A percentile compares a stretch with the other conserved stretches of the same genome.
These are phyloP conservation scores for Drosophila mulleri DNA, from an alignment of 2,888 invertebrate species.

Conservation along the genomic window DNA sequence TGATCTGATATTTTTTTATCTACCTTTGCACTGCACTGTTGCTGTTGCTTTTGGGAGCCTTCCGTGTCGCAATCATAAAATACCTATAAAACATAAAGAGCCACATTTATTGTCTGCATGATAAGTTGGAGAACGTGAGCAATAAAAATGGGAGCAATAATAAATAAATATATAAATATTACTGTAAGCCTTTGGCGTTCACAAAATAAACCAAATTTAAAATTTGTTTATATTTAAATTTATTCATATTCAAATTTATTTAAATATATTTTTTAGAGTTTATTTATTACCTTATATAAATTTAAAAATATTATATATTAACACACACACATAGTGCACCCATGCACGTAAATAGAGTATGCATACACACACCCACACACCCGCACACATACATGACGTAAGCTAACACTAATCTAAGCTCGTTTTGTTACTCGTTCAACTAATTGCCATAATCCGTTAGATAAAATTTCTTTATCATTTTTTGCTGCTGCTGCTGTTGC, in stretches of 20 bases:
- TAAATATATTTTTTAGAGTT: too few species aligned
- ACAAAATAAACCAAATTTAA: neutral
- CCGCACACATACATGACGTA: conserved; percentile 11
- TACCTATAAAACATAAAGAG: neutral
- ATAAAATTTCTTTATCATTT: conserved; percentile 44
- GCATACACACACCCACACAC: neutral
- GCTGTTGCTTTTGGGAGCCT: neutral
- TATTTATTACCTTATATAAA: too few species aligned
- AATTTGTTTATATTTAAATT: too few species aligned
- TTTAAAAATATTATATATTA: too few species aligned
- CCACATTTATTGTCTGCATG: neutral
- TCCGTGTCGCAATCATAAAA: neutral
- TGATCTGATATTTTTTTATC: neutral
- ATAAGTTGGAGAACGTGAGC: neutral
- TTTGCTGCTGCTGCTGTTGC: conserved; percentile 6
- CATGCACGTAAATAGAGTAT: neutral
- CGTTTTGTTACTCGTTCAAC: conserved; percentile 60
- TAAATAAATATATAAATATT: neutral
- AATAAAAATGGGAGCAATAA: neutral
- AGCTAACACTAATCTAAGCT: conserved; percentile 47
- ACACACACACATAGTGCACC: neutral
- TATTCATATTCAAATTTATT: too few species aligned
- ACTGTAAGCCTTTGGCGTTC: neutral
- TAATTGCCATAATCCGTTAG: conserved; percentile 72
- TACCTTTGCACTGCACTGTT: neutral